phyloP scores from a whole-genome alignment of 2,797 vertebrate genomes.

The Pachyuromys duprasi region DNA sequence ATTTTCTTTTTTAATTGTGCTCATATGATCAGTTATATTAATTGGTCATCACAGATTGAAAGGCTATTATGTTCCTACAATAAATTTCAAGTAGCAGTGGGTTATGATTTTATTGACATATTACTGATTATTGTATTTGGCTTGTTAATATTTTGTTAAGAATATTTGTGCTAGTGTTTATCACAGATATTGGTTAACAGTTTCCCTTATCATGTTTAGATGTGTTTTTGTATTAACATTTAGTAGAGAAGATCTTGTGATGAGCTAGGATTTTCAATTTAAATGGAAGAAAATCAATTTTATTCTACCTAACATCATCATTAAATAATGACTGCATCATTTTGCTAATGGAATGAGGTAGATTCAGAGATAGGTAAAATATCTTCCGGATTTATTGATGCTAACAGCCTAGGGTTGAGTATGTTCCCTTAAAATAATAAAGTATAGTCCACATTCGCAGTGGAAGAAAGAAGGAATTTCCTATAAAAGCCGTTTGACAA shows the following conservation, averaged over 20 bases:
- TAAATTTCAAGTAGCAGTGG: background rate
- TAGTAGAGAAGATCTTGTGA: background rate
- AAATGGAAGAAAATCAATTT: constrained; percentile 22
- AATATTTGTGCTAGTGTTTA: background rate
- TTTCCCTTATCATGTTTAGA: background rate
- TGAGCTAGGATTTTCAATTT: background rate
- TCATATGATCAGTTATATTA: background rate
- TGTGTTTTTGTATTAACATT: constrained; percentile 4
- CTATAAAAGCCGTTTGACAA: background rate
- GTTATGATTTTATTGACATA: background rate
- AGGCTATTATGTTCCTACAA: background rate
- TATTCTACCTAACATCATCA: background rate
- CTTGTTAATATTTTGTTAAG: constrained; percentile 12
- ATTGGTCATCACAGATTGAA: background rate
- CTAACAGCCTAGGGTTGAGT: background rate
- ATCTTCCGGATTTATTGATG: background rate
- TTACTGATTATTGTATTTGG: background rate
- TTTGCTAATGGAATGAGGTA: background rate
- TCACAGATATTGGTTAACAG: constrained; percentile 22
- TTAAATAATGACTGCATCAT: background rate
- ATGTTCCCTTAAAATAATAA: background rate
- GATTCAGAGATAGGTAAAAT: background rate
- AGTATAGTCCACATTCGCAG: background rate
- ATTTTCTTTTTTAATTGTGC: background rate
- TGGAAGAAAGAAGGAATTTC: background rate